These are phyloP conservation scores for Peromyscus leucopus DNA, from an alignment of 2,113 vertebrate species.

Conservation along the genomic window DNA sequence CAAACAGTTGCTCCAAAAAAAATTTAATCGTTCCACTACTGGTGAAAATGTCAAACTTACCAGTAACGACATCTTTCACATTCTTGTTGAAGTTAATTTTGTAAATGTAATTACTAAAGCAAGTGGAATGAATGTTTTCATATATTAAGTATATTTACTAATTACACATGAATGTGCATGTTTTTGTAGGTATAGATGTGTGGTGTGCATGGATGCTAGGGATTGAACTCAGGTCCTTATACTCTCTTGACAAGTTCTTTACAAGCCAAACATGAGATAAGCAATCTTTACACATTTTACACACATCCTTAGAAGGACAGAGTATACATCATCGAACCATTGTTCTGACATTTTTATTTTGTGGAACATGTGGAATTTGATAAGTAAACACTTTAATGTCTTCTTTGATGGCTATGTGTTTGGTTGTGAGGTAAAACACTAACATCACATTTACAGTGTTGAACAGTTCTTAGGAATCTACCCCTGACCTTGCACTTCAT, in stretches of 20 bases:
- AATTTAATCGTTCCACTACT: background rate
- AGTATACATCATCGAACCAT: background rate
- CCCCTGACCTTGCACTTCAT: background rate
- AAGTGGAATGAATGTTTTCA: background rate
- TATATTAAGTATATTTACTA: background rate
- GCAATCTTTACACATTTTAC: background rate
- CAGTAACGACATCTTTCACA: background rate
- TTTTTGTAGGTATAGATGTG: background rate
- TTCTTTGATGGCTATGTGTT: background rate
- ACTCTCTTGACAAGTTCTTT: background rate
- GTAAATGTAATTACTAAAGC: background rate
- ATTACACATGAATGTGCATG: background rate
- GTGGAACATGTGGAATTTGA: background rate
- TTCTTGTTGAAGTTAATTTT: background rate
- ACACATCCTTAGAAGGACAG: background rate
- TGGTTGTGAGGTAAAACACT: background rate
- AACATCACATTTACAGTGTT: background rate
- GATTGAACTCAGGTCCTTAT: background rate
- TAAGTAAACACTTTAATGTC: background rate
- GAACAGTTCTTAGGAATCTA: background rate
- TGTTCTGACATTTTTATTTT: background rate
- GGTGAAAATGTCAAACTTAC: slow-evolving; percentile 17
- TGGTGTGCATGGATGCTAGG: background rate
- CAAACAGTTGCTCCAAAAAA: background rate
- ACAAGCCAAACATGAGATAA: background rate